Conservation (phyloP, 2,888 invertebrate species). For the Lasioglossum oenotherae region DNA sequence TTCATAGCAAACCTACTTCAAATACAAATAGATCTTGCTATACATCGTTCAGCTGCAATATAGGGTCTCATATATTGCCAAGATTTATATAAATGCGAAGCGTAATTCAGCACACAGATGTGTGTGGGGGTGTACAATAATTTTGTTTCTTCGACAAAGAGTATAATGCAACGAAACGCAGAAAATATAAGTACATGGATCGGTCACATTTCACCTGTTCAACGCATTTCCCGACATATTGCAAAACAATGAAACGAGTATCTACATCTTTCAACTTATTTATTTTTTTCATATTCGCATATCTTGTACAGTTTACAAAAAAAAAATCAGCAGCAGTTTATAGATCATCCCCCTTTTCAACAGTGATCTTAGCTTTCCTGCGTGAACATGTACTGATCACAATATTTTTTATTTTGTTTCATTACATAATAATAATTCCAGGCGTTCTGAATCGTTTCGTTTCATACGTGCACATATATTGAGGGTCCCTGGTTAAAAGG, state of each 20-base stretch:
- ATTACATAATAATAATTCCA: constrained; percentile 64
- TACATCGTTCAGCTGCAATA: constrained; percentile 32
- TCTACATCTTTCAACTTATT: constrained; percentile 60
- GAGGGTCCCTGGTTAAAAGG: constrained; percentile 15
- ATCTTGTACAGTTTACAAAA: constrained; percentile 57
- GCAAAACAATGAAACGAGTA: constrained; percentile 61
- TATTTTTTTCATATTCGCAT: constrained; percentile 63
- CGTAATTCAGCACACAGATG: constrained; percentile 19
- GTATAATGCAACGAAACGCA: constrained; percentile 9
- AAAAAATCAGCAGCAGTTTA: constrained; percentile 60
- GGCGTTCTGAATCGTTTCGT: constrained; percentile 12
- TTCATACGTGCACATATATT: constrained; percentile 10
- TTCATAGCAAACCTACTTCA: constrained; percentile 46
- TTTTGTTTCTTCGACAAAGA: constrained; percentile 30
- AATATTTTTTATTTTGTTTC: constrained; percentile 19
- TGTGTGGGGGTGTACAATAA: constrained; percentile 22
- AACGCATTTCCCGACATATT: constrained; percentile 30
- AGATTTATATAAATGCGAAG: constrained; percentile 12
- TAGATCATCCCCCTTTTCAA: constrained; percentile 73
- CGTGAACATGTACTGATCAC: constrained; percentile 55
- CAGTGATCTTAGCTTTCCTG: constrained; percentile 54
- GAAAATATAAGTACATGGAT: constrained; percentile 17
- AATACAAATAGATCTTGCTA: constrained; percentile 42
- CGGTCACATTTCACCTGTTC: constrained; percentile 32
- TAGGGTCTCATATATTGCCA: constrained; percentile 10